Evolutionary conservation across 1,140 invertebrate species (phyloP), one percentile per base, ranked within the genome.

Genomic region (Callitettix versicolor): DNA sequence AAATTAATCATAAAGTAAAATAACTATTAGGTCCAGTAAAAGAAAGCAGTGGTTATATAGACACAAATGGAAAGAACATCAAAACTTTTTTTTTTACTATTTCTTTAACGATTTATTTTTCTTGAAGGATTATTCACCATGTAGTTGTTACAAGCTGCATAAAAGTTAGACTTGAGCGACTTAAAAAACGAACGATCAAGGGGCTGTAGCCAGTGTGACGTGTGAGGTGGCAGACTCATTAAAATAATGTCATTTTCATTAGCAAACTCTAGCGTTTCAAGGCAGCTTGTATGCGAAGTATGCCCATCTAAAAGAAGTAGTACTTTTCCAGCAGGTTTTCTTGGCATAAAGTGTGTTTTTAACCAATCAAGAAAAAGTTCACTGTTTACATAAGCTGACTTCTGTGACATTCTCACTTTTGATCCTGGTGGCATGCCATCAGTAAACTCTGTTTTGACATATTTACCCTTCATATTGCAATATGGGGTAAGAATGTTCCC

Each of bases 311-410:
- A 24, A 20, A 63, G 56, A 11, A 64, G 26, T 12, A 63, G 42
- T 12, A 61, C 59, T 56, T 56, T 62, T 42, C 62, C 60, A 22
- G 43, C 30, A 30, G 58, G 56, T 44, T 62, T 63, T 41, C 58
- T 52, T 7, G 56, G 55, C 21, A 71, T 26, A 58, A 70, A 73
- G 33, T 66, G 62, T 55, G 66, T 62, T 40, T 58, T 63, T 3
- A 71, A 51, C 65, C 65, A 71, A 55, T 67, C 63, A 0, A 63
- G 55, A 57, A 73, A 71, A 30, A 72, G 36, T 24, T 65, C 63
- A 15, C 66, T 21, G 44, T 60, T 71, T 14, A 71, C 54, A 49
- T 68, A 69, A 0, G 62, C 58, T 21, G 67, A 71, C 53, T 69
- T 68, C 60, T 66, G 58, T 36, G 62, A 63, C 65, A 70, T 67